phyloP scores from a whole-genome alignment of 2,113 vertebrate species.

The Capreolus pygargus region DNA sequence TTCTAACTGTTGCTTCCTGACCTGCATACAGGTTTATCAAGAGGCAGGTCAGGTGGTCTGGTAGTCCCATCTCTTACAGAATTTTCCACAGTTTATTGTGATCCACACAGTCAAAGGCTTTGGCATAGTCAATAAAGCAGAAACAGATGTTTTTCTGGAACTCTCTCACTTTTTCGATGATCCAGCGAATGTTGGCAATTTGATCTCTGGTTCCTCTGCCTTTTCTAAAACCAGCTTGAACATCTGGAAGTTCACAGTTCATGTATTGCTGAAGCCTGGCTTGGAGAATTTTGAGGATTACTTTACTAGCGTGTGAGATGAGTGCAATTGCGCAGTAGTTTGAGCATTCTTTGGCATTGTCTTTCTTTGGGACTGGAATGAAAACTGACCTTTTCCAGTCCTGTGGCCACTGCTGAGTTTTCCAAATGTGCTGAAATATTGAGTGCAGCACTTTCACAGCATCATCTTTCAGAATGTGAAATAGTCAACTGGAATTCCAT shows the following conservation, averaged over 20 bases:
- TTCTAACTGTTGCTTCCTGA: background rate
- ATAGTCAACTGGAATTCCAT: background rate
- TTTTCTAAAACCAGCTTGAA: background rate
- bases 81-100: background rate
- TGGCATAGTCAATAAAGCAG: background rate
- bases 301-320: background rate
- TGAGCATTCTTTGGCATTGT: background rate
- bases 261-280: background rate
- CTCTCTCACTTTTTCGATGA: background rate
- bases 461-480: background rate
- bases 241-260: background rate
- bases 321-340: fast-evolving
- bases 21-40: background rate
- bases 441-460: background rate
- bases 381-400: background rate
- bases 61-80: background rate
- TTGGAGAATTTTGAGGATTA: background rate
- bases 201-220: background rate
- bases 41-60: background rate
- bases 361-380: background rate
- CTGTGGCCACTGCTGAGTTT: background rate
- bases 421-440: background rate
- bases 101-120: background rate
- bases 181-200: background rate
- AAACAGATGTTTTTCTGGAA: background rate